Evolutionary conservation across 2,797 vertebrate species (phyloP), one percentile per base, ranked within the genome.

Genomic region (Staurois parvus): DNA sequence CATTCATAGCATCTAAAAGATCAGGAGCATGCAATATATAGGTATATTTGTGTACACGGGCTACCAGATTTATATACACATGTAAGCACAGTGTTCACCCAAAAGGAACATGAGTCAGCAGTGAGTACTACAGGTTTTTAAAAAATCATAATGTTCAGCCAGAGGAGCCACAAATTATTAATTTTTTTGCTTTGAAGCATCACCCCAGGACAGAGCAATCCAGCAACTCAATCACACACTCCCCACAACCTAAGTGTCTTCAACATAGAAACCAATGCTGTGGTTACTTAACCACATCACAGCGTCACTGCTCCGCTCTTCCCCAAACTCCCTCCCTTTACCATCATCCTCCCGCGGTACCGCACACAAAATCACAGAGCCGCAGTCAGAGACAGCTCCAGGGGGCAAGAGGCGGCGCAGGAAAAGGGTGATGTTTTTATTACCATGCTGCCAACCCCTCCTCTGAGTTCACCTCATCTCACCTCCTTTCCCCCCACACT

Each of bases 391-490:
- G 70, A 75, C 72, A 15, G 69, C 80, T 81, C 86, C 52, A 90
- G 85, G 48, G 85, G 85, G 75, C 76, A 83, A 74, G 59, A 52
- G 85, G 85, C 62, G 85, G 80, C n/a, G 59, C 81, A 74, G 85
- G 80, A 87, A 87, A 52, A 83, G 80, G 85, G 85, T 83, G 81
- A 76, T 40, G 80, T 79, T 86, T 78, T 78, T 72, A 79, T 74
- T 87, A 79, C 80, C 85, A 76, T 56, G 32, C 40, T 83, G 80
- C 80, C 85, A 87, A 75, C 85, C 80, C 85, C 81, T 79, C 76
- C 81, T 74, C 45, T 79, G 59, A 79, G 75, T 87, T 87, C 85
- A 87, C 85, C 85, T 87, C 85, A 72, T 79, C 80, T 87, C 81
- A 87, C 85, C 85, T 83, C 81, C 75, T 56, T 74, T 29, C 42